These are phyloP conservation scores for Monochamus saltuarius DNA, from an alignment of 1,140 invertebrate species.

Conservation along the genomic window DNA sequence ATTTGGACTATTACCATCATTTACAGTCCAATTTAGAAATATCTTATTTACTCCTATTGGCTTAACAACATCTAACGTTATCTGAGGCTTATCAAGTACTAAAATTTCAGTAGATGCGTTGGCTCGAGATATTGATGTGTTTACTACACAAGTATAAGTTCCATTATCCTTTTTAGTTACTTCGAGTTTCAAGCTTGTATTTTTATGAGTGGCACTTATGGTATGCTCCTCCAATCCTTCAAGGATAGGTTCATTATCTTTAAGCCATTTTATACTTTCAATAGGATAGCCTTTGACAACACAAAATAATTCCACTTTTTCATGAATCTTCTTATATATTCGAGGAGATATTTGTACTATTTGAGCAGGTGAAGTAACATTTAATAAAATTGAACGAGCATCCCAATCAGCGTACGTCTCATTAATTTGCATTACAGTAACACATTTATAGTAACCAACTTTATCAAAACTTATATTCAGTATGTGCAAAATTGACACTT, in stretches of 20 bases:
- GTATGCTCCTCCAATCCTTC: constrained; percentile 51
- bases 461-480: constrained; percentile 52
- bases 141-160: constrained; percentile 59
- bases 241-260: constrained; percentile 55
- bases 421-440: constrained; percentile 48
- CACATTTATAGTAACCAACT: constrained; percentile 55
- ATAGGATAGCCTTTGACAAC: constrained; percentile 62
- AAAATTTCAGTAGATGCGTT: constrained; percentile 57
- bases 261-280: constrained; percentile 59
- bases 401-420: constrained; percentile 41
- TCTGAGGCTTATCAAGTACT: constrained; percentile 69
- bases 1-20: constrained; percentile 73
- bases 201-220: constrained; percentile 61
- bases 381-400: constrained; percentile 46
- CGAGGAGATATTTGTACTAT: constrained; percentile 51
- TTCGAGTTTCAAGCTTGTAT: constrained; percentile 58
- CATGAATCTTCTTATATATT: constrained; percentile 55
- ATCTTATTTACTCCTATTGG: constrained; percentile 72
- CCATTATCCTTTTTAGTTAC: constrained; percentile 67
- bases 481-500: constrained; percentile 49
- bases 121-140: constrained; percentile 44
- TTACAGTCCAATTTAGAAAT: constrained; percentile 80
- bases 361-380: constrained; percentile 54
- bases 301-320: constrained; percentile 57
- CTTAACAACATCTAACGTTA: constrained; percentile 72